These are phyloP conservation scores for Scatophagus argus DNA, from an alignment of 2,113 vertebrate species.

Conservation along the genomic window DNA sequence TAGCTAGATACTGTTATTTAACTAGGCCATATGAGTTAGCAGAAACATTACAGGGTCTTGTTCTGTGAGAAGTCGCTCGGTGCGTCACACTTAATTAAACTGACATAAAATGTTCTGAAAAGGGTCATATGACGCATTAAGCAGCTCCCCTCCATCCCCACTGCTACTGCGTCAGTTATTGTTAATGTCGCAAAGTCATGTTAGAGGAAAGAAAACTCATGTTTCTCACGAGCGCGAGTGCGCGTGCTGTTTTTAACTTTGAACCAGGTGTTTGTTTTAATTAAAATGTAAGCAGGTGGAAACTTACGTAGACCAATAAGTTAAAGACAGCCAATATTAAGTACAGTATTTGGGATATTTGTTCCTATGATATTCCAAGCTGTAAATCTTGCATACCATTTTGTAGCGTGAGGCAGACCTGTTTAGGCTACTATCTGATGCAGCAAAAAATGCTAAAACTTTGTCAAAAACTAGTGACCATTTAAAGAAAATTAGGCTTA, in stretches of 20 bases:
- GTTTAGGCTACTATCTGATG: not conserved
- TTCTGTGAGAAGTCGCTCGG: slow-evolving; percentile 11
- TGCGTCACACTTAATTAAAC: slow-evolving; percentile 41
- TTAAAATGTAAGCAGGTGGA: not conserved
- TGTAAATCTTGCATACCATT: not conserved
- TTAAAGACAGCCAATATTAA: not conserved
- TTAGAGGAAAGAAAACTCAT: not conserved
- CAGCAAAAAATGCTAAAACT: not conserved
- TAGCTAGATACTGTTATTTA: not conserved
- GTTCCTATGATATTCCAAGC: slow-evolving; percentile 1
- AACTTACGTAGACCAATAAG: too few relatives aligned
- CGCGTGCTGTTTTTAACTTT: not conserved
- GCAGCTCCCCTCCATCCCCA: not conserved
- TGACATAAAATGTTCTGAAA: slow-evolving; percentile 44
- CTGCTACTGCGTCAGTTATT: slow-evolving; percentile 39
- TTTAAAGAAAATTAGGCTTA: slow-evolving; percentile 1
- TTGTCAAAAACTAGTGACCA: not conserved
- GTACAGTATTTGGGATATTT: not conserved
- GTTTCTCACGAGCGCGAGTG: not conserved
- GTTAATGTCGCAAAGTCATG: slow-evolving; percentile 37
- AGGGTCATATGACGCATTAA: slow-evolving; percentile 69
- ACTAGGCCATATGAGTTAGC: too few relatives aligned
- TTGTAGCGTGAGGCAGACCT: not conserved
- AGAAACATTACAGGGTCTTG: not conserved
- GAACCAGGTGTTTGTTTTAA: not conserved